Evolutionary conservation across 2,888 invertebrate genomes (phyloP).

Genomic region (Julus scanicus): DNA sequence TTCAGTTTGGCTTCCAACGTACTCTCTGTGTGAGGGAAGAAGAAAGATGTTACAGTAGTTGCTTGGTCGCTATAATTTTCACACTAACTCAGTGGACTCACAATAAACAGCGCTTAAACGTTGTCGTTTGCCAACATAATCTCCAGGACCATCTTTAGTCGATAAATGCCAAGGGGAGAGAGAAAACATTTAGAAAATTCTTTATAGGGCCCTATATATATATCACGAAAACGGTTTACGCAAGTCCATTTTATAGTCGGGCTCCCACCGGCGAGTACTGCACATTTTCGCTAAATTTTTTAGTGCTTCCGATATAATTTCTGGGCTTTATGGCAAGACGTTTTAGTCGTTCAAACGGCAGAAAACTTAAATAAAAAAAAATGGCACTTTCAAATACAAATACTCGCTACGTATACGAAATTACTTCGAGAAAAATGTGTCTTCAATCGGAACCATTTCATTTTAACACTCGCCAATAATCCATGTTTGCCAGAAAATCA

Average conservation of each 20-base stretch:
- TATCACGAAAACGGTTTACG: conserved; percentile 15
- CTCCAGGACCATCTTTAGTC: conserved; percentile 12
- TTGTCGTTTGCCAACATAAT: conserved; percentile 33
- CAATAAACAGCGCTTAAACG: conserved; percentile 26
- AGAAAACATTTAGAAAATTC: conserved; percentile 28
- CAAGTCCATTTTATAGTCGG: conserved; percentile 7
- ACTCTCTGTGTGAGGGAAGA: not conserved
- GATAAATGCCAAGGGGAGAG: conserved; percentile 33
- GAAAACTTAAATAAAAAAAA: not conserved
- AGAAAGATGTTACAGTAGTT: not conserved
- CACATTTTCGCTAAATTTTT: conserved; percentile 21
- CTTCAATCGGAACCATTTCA: not conserved
- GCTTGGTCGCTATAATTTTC: not conserved
- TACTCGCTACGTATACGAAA: not conserved
- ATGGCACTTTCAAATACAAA: not conserved
- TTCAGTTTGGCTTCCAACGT: not conserved
- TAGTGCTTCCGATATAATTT: conserved; percentile 33
- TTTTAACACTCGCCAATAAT: too few species aligned
- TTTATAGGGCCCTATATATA: conserved; percentile 3
- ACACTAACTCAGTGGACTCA: conserved; percentile 28
- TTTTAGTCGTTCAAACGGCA: too few species aligned
- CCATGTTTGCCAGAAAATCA: too few species aligned
- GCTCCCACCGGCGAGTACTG: not conserved
- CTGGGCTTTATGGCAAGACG: not conserved
- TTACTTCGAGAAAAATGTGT: not conserved